These are phyloP conservation scores for Therioaphis trifolii DNA, from an alignment of 2,888 invertebrate species.

Conservation along the genomic window DNA sequence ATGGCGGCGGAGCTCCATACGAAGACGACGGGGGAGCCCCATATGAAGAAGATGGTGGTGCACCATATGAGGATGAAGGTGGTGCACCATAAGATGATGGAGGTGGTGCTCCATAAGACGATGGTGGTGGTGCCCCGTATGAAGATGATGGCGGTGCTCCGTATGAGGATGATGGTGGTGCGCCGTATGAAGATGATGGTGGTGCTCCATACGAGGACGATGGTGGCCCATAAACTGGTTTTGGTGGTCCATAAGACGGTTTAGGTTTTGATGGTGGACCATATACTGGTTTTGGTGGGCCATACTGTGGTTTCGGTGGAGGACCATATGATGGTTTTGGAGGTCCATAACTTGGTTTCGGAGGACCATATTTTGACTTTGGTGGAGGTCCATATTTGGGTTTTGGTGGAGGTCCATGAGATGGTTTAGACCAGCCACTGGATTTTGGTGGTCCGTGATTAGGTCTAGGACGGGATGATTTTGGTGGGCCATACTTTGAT, in stretches of 20 bases:
- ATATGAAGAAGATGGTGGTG: constrained; percentile 22
- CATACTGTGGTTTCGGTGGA: constrained; percentile 66
- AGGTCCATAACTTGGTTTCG: constrained; percentile 65
- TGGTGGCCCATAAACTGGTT: constrained; percentile 63
- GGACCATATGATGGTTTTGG: constrained; percentile 67
- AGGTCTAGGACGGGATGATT: too few relatives aligned
- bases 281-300: constrained; percentile 66
- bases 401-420: constrained; percentile 67
- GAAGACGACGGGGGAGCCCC: constrained; percentile 52
- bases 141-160: too few relatives aligned
- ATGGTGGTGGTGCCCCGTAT: too few relatives aligned
- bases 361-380: constrained; percentile 67
- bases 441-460: constrained; percentile 63
- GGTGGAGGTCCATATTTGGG: constrained; percentile 67
- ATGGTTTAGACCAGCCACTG: constrained; percentile 65
- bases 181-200: too few relatives aligned
- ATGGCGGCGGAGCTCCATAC: constrained; percentile 65
- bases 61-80: too few relatives aligned
- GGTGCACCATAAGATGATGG: too few relatives aligned
- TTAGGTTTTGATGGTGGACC: constrained; percentile 66
- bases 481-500: constrained; percentile 66
- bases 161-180: too few relatives aligned
- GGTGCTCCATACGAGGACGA: too few relatives aligned
- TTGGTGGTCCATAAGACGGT: constrained; percentile 67
- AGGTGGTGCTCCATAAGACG: too few relatives aligned